A percentile compares a stretch with the other conserved stretches of the same genome.
Evolutionary conservation across 2,888 invertebrate genomes (phyloP).

Genomic region (Lasius platythorax): DNA sequence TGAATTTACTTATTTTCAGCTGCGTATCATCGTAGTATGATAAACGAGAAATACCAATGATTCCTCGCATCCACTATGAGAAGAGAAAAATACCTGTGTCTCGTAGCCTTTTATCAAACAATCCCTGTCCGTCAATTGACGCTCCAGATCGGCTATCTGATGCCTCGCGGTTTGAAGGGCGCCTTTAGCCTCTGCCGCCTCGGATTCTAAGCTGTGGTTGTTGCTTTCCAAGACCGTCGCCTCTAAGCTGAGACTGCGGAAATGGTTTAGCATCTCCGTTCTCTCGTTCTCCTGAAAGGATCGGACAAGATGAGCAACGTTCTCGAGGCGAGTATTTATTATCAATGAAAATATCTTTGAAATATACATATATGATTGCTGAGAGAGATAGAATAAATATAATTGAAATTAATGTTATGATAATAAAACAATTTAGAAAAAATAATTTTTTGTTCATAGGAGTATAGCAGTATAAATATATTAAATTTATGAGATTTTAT

Average conservation of each 20-base stretch:
- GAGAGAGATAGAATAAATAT: too few relatives aligned
- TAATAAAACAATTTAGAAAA: too few relatives aligned
- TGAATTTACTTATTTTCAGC: neutral
- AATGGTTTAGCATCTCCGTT: slow-evolving; percentile 93
- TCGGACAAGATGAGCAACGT: neutral
- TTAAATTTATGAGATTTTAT: too few relatives aligned
- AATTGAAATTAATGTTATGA: too few relatives aligned
- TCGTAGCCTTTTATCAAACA: slow-evolving; percentile 87
- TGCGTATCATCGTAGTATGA: neutral
- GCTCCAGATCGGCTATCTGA: slow-evolving; percentile 89
- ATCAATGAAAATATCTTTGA: neutral
- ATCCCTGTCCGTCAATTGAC: slow-evolving; percentile 88
- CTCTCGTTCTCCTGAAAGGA: slow-evolving; percentile 91
- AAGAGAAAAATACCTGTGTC: slow-evolving; percentile 85
- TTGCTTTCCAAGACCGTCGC: slow-evolving; percentile 92
- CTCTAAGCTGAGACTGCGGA: slow-evolving; percentile 92
- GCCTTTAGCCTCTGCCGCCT: slow-evolving; percentile 90
- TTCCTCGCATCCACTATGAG: neutral
- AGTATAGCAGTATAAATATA: too few relatives aligned
- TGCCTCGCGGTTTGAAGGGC: slow-evolving; percentile 88
- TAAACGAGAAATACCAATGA: neutral
- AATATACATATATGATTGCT: too few relatives aligned
- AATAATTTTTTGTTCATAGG: too few relatives aligned
- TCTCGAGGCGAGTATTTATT: neutral
- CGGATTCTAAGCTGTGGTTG: slow-evolving; percentile 92